Evolutionary conservation across 2,797 vertebrate species (phyloP), one percentile per base, ranked within the genome.

Genomic region (Calcarius lapponicus): DNA sequence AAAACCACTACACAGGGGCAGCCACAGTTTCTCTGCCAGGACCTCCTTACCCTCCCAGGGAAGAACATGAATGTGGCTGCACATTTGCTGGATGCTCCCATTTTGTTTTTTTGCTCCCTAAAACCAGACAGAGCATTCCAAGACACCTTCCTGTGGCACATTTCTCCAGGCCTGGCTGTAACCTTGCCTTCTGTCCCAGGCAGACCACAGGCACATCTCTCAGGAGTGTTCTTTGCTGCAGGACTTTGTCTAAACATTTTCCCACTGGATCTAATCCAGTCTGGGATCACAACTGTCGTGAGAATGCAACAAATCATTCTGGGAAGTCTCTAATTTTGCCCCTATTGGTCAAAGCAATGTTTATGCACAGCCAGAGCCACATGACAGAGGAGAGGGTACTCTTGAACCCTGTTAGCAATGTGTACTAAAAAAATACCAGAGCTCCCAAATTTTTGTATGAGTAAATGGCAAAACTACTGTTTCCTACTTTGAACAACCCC

Each of bases 211-310:
- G 73, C 86, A 83, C 93, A 96, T 96, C 95, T 88, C 96, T 95
- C 93, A 96, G 87, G 94, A 93, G 95, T 32, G 86, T n/a, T 88
- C 71, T 90, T 96, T 64, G 88, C 87, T 86, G 65, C 76, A 86
- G 86, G 79, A 66, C 80, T 96, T 94, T 17, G 51, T 93, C 96
- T 94, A 84, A 96, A 94, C 96, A 96, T 95, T 97, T 98, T 98
- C 97, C 97, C 96, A 98, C 95, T 98, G 97, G 97, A 98, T 90
- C 89, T 62, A 67, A 86, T 97, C 97, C 97, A 98, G 92, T 86
- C 90, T 88, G 93, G 92, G 96, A 96, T 96, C 60, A 64, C 88
- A 95, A 95, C 95, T 96, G 95, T 93, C 95, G 67, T 96, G 96
- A 98, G 97, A 98, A 97, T 93, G 93, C 95, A 96, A 86, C 88